Evolutionary conservation across 2,797 vertebrate species (phyloP).

Genomic region (Onychomys leucogaster): DNA sequence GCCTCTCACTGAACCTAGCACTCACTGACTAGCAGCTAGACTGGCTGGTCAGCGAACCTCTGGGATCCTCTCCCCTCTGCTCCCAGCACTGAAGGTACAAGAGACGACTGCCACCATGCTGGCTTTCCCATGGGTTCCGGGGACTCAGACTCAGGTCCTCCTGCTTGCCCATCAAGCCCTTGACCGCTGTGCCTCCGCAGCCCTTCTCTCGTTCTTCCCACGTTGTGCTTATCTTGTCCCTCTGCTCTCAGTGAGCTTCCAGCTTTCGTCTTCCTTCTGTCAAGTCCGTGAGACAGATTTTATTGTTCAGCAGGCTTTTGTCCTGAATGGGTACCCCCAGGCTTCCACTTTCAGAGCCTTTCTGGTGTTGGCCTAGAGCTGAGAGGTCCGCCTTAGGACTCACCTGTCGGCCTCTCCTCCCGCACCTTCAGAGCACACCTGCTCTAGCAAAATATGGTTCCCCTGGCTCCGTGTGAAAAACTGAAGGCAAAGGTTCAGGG

Average conservation of each 20-base stretch:
- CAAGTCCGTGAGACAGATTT: background rate
- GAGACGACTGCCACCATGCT: background rate
- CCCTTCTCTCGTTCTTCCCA: background rate
- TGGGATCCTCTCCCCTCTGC: background rate
- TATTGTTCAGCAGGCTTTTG: background rate
- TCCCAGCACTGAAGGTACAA: background rate
- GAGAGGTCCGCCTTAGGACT: background rate
- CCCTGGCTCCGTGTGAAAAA: background rate
- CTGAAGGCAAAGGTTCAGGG: background rate
- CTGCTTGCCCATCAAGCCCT: background rate
- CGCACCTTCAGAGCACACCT: background rate
- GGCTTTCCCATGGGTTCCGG: too few relatives aligned
- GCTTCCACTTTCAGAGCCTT: too few relatives aligned
- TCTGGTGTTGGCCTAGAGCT: background rate
- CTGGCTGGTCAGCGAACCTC: background rate
- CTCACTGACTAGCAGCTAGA: background rate
- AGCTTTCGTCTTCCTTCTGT: background rate
- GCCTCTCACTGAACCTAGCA: background rate
- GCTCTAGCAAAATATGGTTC: background rate
- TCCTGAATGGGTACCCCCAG: background rate
- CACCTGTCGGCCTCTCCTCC: background rate
- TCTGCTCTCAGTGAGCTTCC: background rate
- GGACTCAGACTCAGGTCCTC: background rate
- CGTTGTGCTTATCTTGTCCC: fast-evolving
- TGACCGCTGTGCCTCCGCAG: background rate